These are phyloP conservation scores for Sciaenops ocellatus DNA, from an alignment of 2,797 vertebrate genomes.

Conservation along the genomic window DNA sequence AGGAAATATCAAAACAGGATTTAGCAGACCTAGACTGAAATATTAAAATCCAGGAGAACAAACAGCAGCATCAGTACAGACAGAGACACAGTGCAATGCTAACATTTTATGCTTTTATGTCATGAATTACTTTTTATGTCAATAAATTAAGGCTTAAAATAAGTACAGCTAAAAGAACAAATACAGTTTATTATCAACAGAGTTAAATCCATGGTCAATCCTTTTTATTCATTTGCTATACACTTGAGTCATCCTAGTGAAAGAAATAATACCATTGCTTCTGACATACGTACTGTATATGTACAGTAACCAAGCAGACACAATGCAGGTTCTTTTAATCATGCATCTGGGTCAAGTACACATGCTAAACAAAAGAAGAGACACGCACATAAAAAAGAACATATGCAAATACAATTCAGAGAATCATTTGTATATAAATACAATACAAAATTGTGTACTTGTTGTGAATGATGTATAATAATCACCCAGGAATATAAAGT, in stretches of 20 bases:
- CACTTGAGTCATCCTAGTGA: not conserved
- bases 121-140: not conserved
- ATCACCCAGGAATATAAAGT: not conserved
- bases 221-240: not conserved
- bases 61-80: constrained; percentile 4
- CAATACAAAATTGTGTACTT: not conserved
- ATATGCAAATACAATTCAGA: not conserved
- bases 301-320: not conserved
- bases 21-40: constrained; percentile 14
- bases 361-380: not conserved
- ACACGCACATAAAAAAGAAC: not conserved
- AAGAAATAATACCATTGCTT: not conserved
- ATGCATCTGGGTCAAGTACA: not conserved
- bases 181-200: not conserved
- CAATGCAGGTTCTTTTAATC: not conserved
- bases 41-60: constrained; percentile 1
- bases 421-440: not conserved
- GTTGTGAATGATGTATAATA: not conserved
- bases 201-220: not conserved
- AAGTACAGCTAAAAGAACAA: not conserved
- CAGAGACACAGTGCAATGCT: not conserved
- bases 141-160: not conserved
- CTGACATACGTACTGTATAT: not conserved
- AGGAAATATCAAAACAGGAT: constrained; percentile 26
- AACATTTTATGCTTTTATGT: not conserved